Base-by-base conservation (phyloP, 1,140 invertebrate genomes). In the Zaprionus vittiger region DNA sequence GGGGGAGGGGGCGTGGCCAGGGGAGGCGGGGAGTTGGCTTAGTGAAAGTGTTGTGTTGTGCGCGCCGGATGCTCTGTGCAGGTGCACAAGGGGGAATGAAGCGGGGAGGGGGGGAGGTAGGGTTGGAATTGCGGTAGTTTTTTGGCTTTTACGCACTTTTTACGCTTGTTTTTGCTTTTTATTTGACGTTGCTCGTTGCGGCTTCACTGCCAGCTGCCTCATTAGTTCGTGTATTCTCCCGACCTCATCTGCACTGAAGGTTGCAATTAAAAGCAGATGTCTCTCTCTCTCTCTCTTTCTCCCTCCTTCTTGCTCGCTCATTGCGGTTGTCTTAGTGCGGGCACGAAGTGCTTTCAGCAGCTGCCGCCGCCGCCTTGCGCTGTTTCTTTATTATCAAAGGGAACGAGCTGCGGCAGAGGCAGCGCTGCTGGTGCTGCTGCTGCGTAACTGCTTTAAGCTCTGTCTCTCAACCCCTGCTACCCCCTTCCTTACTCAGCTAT, bases 71-170 rank as follows among this genome's bases (percentile, higher is more conserved):
- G 31, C 63, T 38, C 17, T 17, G 11, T 55, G 14, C 66, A 62
- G 60, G 60, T 60, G 47, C 47, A 15, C 17, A 11, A 22, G 2
- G 37, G 37, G 37, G 24, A 28, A 41, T 41, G 15, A n/a, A 4
- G 57, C 17, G 15, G 9, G 9, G 24, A 3, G 20, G 1, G 22
- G 15, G 11, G 22, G 0, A 20, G 15, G 4, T n/a, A n/a, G 1
- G 15, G n/a, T 24, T 60, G 9, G 49, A 17, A 15, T 17, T 20
- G 26, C 14, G 28, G 15, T n/a, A 22, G 67, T 26, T 38, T 55
- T 52, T 12, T 34, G 37, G 38, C 14, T 77, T 83, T 83, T 77
- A 83, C 81, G 80, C 80, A 83, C 81, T 82, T 83, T 81, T 73
- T 61, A 73, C 71, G 71, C 52, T 31, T 26, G 47, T 69, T 61